phyloP scores from a whole-genome alignment of 2,888 invertebrate species.

The Tetranychus piercei region DNA sequence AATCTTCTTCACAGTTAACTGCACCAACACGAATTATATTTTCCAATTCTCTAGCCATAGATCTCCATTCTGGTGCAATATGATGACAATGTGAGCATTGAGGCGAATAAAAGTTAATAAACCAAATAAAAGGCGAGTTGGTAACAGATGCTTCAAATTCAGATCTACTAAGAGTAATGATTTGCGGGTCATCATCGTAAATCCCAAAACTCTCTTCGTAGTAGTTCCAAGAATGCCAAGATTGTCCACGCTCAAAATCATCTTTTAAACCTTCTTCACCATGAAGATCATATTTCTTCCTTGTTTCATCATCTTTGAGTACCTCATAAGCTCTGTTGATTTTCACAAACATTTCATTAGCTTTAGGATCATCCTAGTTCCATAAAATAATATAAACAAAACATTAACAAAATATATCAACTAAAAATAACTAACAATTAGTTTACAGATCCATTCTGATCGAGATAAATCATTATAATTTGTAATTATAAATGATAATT shows the following conservation, averaged over 20 bases:
- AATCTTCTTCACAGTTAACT: background rate
- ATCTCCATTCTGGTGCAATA: slow-evolving; percentile 53
- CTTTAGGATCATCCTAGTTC: slow-evolving; percentile 47
- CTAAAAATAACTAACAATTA: background rate
- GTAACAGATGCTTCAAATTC: slow-evolving; percentile 47
- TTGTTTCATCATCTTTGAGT: slow-evolving; percentile 56
- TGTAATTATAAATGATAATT: too few species aligned
- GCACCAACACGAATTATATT: background rate
- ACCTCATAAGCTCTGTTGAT: slow-evolving; percentile 68
- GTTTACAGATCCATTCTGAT: too few species aligned
- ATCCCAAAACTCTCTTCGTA: slow-evolving; percentile 59
- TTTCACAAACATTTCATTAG: slow-evolving; percentile 55
- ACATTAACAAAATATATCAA: background rate
- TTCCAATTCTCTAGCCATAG: background rate
- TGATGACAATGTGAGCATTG: slow-evolving; percentile 68
- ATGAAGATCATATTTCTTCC: slow-evolving; percentile 57
- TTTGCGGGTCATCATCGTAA: slow-evolving; percentile 63
- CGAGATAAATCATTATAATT: too few species aligned
- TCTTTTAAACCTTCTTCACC: slow-evolving; percentile 50
- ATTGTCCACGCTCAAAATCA: slow-evolving; percentile 41
- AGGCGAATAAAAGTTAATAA: slow-evolving; percentile 2
- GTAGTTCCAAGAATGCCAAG: slow-evolving; percentile 60
- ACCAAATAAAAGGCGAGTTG: slow-evolving; percentile 25
- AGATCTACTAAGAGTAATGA: slow-evolving; percentile 52
- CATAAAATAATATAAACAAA: slow-evolving; percentile 5